phyloP scores from a whole-genome alignment of 2,797 vertebrate species.

The Tenualosa ilisha region DNA sequence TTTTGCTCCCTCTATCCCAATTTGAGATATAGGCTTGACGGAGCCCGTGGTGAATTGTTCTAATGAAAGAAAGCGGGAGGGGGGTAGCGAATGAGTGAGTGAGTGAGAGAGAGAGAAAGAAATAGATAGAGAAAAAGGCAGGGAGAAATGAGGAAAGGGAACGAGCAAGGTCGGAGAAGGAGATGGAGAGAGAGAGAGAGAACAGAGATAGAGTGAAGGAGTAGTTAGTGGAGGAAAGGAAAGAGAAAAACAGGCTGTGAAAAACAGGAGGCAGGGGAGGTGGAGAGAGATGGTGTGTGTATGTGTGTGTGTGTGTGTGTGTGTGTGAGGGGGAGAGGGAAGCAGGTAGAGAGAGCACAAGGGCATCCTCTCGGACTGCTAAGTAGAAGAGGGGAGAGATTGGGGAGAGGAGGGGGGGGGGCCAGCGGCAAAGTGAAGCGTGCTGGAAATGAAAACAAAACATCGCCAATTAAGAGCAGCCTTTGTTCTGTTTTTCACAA shows the following conservation, averaged over 20 bases:
- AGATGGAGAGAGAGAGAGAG: neutral
- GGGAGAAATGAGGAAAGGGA: slow-evolving; percentile 10
- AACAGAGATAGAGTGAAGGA: slow-evolving; percentile 12
- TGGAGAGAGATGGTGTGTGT: neutral
- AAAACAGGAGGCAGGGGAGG: slow-evolving; percentile 58
- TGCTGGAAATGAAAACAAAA: slow-evolving; percentile 58
- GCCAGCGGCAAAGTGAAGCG: slow-evolving; percentile 49
- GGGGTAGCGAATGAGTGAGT: slow-evolving; percentile 26
- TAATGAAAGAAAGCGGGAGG: slow-evolving; percentile 62
- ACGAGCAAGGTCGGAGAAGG: neutral
- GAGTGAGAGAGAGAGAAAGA: slow-evolving; percentile 18
- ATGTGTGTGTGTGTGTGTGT: no score
- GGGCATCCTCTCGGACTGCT: slow-evolving; percentile 59
- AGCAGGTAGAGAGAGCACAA: slow-evolving; percentile 53
- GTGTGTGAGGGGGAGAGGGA: slow-evolving; percentile 20
- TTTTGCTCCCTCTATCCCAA: slow-evolving; percentile 34
- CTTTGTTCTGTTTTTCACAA: slow-evolving; percentile 69
- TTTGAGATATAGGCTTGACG: slow-evolving; percentile 57
- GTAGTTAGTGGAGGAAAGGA: neutral
- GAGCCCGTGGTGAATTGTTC: slow-evolving; percentile 67
- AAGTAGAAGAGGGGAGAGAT: slow-evolving; percentile 60
- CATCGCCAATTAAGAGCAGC: slow-evolving; percentile 71
- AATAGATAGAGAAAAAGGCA: slow-evolving; percentile 16
- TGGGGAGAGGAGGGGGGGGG: slow-evolving; percentile 47
- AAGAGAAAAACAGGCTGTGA: slow-evolving; percentile 8